These are phyloP conservation scores for Platycercus adscitus DNA, from an alignment of 2,113 vertebrate genomes.

Conservation along the genomic window DNA sequence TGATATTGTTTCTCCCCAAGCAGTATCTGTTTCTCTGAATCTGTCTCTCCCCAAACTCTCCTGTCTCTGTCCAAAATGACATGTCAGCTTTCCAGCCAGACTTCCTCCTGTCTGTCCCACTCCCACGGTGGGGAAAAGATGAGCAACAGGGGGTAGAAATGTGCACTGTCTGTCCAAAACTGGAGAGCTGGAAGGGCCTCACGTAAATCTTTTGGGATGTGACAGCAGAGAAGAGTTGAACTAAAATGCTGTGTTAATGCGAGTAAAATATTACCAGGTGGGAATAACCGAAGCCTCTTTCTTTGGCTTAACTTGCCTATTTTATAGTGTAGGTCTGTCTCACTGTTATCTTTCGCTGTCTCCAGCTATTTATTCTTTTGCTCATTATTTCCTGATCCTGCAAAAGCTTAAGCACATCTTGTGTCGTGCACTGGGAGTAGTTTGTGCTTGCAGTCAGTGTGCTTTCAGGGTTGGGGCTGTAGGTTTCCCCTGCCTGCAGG, in stretches of 20 bases:
- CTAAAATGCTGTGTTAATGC: neutral
- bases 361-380: neutral
- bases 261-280: neutral
- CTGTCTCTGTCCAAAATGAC: neutral
- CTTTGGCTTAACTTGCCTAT: neutral
- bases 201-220: too few relatives aligned
- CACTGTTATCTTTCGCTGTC: neutral
- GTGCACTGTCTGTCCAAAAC: neutral
- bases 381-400: neutral
- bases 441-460: neutral
- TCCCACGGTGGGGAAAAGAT: accelerated
- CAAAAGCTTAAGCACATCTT: neutral
- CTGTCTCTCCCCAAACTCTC: neutral
- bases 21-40: neutral
- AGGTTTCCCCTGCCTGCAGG: too few relatives aligned
- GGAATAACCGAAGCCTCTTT: neutral
- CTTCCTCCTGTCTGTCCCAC: neutral
- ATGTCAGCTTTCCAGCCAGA: neutral
- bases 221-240: neutral
- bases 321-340: neutral
- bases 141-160: too few relatives aligned
- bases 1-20: neutral
- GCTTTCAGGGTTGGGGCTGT: neutral
- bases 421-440: neutral
- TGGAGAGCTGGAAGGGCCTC: neutral